These are phyloP conservation scores for Prionchulus punctatus DNA, from an alignment of 2,888 invertebrate species.

Conservation along the genomic window DNA sequence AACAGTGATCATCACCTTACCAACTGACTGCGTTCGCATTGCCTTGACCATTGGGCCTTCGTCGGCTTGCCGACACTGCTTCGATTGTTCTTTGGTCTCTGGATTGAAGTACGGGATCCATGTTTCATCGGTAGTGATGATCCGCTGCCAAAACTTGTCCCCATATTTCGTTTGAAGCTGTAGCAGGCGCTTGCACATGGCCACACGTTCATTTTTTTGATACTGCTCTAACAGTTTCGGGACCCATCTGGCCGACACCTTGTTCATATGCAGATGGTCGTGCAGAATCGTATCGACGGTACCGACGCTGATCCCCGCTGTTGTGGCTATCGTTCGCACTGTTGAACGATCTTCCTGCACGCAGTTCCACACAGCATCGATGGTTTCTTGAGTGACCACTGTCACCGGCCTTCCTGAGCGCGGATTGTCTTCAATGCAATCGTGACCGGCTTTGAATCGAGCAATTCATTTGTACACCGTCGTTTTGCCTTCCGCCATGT, in stretches of 20 bases:
- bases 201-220: neutral
- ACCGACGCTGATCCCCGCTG: neutral
- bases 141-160: neutral
- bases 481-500: neutral
- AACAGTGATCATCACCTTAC: conserved; percentile 15
- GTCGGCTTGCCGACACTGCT: neutral
- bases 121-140: conserved; percentile 1
- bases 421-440: neutral
- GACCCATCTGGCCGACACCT: neutral
- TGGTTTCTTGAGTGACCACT: neutral
- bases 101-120: neutral
- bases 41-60: neutral
- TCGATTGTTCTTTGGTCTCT: neutral
- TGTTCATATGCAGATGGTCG: neutral
- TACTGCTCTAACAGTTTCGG: neutral
- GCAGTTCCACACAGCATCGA: neutral
- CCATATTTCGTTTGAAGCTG: neutral
- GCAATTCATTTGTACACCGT: neutral
- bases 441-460: neutral
- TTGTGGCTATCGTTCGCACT: neutral
- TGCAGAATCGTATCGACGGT: neutral
- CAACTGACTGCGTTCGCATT: conserved; percentile 9
- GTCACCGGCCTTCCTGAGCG: neutral
- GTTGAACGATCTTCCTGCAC: neutral
- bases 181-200: neutral